These are phyloP conservation scores for Sminthurinus signatus DNA, from an alignment of 1,140 invertebrate species.

Conservation along the genomic window DNA sequence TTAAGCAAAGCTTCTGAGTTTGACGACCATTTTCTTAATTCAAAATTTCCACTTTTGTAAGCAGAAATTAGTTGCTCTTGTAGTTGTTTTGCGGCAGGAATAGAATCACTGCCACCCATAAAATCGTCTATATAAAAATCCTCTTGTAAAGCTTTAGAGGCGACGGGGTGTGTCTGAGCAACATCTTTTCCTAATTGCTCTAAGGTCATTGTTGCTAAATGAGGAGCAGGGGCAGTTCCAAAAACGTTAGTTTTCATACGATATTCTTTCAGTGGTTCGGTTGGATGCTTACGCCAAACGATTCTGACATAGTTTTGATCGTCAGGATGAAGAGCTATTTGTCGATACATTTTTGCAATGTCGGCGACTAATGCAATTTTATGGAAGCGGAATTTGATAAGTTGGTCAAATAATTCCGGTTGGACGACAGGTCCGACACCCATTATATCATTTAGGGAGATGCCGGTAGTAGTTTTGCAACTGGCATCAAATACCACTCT, in stretches of 20 bases:
- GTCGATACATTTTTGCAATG: constrained; percentile 42
- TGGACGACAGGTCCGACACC: constrained; percentile 41
- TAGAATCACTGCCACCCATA: neutral
- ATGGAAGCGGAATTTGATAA: constrained; percentile 35
- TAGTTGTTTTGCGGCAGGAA: neutral
- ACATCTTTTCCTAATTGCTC: constrained; percentile 40
- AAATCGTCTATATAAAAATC: constrained; percentile 25
- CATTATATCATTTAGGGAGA: constrained; percentile 33
- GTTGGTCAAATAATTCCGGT: constrained; percentile 18
- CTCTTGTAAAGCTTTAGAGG: neutral
- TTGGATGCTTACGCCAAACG: constrained; percentile 43
- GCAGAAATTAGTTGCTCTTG: constrained; percentile 33
- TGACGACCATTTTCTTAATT: constrained; percentile 44
- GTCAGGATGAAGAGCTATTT: constrained; percentile 11
- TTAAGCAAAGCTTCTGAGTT: constrained; percentile 31
- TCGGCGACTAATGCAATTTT: constrained; percentile 36
- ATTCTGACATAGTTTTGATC: constrained; percentile 43
- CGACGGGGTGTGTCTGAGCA: constrained; percentile 1
- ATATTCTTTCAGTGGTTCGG: constrained; percentile 32
- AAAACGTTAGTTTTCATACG: constrained; percentile 43
- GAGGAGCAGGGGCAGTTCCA: constrained; percentile 42
- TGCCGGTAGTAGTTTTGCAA: constrained; percentile 11
- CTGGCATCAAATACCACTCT: constrained; percentile 40
- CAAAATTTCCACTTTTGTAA: constrained; percentile 38
- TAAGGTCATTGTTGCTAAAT: constrained; percentile 41